Conservation (phyloP, 2,888 invertebrate genomes). For the Drosophila multiciliata region DNA sequence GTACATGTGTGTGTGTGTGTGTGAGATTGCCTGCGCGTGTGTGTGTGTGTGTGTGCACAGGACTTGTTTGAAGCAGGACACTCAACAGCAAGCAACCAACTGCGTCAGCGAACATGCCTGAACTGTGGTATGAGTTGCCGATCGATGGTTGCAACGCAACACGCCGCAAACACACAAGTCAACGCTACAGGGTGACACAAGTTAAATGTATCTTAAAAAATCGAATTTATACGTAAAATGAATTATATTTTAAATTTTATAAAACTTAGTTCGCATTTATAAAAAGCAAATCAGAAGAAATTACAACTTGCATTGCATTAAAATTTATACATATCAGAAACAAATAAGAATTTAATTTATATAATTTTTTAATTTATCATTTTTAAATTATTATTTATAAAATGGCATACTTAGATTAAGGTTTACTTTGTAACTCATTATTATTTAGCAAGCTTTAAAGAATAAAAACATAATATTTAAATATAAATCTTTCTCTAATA, state of each 20-base stretch:
- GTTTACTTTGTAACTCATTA: background rate
- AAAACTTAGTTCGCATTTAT: accelerated
- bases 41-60: slow-evolving; percentile 48
- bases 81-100: slow-evolving; percentile 24
- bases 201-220: background rate
- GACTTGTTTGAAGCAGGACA: slow-evolving; percentile 68
- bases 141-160: slow-evolving; percentile 8
- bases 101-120: slow-evolving; percentile 27
- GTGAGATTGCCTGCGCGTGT: background rate
- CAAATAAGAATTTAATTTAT: background rate
- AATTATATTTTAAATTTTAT: background rate
- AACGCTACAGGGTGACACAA: slow-evolving; percentile 48
- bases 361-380: background rate
- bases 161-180: slow-evolving; percentile 26
- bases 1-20: slow-evolving; percentile 25
- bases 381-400: too few relatives aligned
- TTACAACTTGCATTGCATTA: background rate
- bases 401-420: background rate
- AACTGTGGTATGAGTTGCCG: slow-evolving; percentile 2
- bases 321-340: background rate
- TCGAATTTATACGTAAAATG: background rate
- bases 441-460: background rate
- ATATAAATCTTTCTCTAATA: background rate
- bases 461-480: background rate
- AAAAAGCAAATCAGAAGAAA: background rate